These are phyloP conservation scores for Alethe diademata DNA, from an alignment of 2,113 vertebrate species.

Conservation along the genomic window DNA sequence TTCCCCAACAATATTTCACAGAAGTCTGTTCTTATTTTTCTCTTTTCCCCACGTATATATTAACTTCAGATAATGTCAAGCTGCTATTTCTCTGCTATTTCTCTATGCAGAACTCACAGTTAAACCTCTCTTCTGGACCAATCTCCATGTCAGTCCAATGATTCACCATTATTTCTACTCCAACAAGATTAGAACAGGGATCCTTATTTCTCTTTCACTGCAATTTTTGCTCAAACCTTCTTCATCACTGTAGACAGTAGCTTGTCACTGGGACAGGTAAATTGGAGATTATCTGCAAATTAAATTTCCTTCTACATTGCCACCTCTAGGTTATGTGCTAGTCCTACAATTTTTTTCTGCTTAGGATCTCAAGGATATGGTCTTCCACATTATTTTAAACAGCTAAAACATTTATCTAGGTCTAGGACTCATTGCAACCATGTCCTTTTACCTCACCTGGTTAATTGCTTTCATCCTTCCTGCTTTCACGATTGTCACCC, in stretches of 20 bases:
- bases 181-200: neutral
- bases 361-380: neutral
- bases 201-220: neutral
- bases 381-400: neutral
- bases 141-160: neutral
- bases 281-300: neutral
- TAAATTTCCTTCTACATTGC: neutral
- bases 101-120: neutral
- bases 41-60: fast-evolving
- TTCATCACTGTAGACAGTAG: neutral
- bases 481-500: neutral
- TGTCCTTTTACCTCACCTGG: neutral
- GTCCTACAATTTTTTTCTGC: neutral
- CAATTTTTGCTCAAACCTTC: neutral
- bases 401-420: neutral
- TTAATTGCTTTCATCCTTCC: neutral
- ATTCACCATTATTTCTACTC: neutral
- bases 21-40: neutral
- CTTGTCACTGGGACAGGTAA: neutral
- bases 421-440: neutral
- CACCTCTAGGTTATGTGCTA: neutral
- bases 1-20: neutral
- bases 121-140: neutral
- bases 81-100: neutral
- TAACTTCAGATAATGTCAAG: neutral